Conservation (phyloP, 2,888 invertebrate genomes). For the Bombyx huttoni region DNA sequence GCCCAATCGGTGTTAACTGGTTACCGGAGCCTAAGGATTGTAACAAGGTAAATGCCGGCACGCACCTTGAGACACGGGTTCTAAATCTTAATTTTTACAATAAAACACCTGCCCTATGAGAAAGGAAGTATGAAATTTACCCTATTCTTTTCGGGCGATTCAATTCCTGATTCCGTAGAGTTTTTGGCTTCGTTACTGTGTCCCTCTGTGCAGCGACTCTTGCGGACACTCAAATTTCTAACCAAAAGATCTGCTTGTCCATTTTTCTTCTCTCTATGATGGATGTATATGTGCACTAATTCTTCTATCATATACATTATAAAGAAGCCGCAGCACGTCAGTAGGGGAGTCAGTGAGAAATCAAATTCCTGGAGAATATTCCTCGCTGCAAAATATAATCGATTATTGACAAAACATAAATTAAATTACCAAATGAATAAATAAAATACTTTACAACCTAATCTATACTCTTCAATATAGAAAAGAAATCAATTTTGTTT, state of each 20-base stretch:
- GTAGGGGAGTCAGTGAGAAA: conserved; percentile 78
- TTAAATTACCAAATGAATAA: too few species aligned
- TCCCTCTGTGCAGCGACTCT: conserved; percentile 28
- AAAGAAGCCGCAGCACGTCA: conserved; percentile 84
- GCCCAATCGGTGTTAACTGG: too few species aligned
- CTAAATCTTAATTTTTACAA: too few species aligned
- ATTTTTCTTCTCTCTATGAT: conserved; percentile 53
- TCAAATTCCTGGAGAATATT: conserved; percentile 60
- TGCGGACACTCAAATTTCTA: conserved; percentile 54
- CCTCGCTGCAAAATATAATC: conserved; percentile 21
- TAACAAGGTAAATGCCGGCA: too few species aligned
- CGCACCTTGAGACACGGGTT: too few species aligned
- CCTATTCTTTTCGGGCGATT: background rate
- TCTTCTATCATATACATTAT: conserved; percentile 87
- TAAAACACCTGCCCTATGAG: too few species aligned
- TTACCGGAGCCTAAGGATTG: too few species aligned
- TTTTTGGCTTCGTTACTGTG: conserved; percentile 31
- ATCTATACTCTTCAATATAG: too few species aligned
- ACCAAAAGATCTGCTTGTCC: conserved; percentile 39
- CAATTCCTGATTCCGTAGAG: conserved; percentile 3
- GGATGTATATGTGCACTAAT: conserved; percentile 79
- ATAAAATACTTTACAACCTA: too few species aligned
- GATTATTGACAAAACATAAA: too few species aligned
- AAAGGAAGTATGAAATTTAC: background rate
- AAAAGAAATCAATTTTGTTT: too few species aligned